Conservation (phyloP, 2,797 vertebrate species). For the Anguilla obscura region DNA sequence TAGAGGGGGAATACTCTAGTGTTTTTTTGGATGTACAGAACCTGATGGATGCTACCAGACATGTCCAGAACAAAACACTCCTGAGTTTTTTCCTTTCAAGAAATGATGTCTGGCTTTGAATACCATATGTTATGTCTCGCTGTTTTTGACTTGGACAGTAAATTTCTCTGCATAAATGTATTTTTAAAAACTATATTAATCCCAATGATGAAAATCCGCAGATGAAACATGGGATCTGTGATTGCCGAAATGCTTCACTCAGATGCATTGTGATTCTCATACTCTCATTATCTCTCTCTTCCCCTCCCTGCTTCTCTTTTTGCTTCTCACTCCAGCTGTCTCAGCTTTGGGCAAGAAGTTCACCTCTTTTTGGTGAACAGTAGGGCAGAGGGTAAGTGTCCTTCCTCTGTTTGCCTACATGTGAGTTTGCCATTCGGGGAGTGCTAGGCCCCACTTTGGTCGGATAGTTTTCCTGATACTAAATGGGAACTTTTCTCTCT, state of each 20-base stretch:
- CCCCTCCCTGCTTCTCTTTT: slow-evolving; percentile 69
- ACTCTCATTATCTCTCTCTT: slow-evolving; percentile 79
- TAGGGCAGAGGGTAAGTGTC: slow-evolving; percentile 72
- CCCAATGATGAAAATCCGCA: neutral
- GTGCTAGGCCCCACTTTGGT: neutral
- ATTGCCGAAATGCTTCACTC: neutral
- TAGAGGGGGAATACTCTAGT: neutral
- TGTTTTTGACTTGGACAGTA: neutral
- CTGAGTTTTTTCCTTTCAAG: neutral
- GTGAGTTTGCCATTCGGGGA: slow-evolving; percentile 28
- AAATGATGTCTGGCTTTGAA: neutral
- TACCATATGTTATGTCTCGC: neutral
- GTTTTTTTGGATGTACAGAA: neutral
- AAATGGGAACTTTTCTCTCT: neutral
- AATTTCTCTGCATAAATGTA: neutral
- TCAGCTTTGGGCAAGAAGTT: slow-evolving; percentile 98
- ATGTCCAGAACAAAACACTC: neutral
- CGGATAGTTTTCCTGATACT: neutral
- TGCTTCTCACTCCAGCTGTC: slow-evolving; percentile 75
- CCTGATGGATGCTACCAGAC: neutral
- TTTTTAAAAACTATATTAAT: neutral
- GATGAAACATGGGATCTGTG: neutral
- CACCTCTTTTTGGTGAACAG: slow-evolving; percentile 94
- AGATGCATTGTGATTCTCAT: neutral
- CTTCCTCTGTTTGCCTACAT: slow-evolving; percentile 14